Evolutionary conservation across 2,888 invertebrate species (phyloP).

Genomic region (Apamea crenata): DNA sequence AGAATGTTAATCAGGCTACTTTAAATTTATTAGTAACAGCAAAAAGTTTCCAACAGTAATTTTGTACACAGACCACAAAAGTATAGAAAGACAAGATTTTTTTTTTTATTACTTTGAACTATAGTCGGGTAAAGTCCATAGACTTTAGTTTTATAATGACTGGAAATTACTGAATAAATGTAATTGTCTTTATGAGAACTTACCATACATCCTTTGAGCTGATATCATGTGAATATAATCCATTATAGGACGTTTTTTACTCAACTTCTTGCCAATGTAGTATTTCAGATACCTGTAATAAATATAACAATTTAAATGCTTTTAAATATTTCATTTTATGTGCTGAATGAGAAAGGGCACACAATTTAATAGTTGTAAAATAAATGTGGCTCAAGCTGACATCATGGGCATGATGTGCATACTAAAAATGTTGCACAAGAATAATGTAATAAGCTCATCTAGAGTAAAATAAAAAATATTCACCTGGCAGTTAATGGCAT

Average conservation of each 20-base stretch:
- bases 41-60: not conserved
- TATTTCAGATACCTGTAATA: slow-evolving; percentile 92
- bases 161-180: not conserved
- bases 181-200: slow-evolving; percentile 66
- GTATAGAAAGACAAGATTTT: not conserved
- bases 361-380: not conserved
- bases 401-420: not conserved
- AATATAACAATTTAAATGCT: not conserved
- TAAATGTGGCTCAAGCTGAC: not conserved
- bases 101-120: not conserved
- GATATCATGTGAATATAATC: slow-evolving; percentile 93
- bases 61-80: not conserved
- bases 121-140: not conserved
- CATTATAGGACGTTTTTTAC: slow-evolving; percentile 93
- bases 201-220: slow-evolving; percentile 96
- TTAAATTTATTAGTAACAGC: slow-evolving; percentile 12
- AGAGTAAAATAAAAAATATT: not conserved
- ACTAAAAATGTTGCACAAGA: slow-evolving; percentile 15
- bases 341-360: not conserved
- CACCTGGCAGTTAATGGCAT: slow-evolving; percentile 94
- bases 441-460: not conserved
- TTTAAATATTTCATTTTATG: not conserved
- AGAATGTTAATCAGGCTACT: slow-evolving; percentile 20
- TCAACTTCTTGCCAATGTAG: slow-evolving; percentile 91
- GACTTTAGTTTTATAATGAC: not conserved